These are phyloP conservation scores for Clarias magur DNA, from an alignment of 2,113 vertebrate genomes.

Conservation along the genomic window DNA sequence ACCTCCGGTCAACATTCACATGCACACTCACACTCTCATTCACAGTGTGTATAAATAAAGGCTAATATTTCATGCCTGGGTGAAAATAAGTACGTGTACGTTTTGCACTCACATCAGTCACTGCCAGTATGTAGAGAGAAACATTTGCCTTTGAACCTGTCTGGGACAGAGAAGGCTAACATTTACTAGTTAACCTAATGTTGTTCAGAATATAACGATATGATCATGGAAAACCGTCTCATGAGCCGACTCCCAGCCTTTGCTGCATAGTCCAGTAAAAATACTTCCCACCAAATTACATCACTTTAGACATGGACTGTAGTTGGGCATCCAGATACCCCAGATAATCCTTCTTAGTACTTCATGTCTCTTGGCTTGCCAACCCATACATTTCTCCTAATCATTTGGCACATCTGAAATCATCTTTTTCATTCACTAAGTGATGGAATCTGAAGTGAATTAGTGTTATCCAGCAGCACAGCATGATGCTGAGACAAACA, in stretches of 20 bases:
- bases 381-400: background rate
- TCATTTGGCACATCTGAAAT: conserved; percentile 13
- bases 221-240: background rate
- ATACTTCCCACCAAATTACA: background rate
- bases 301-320: background rate
- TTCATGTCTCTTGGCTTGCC: background rate
- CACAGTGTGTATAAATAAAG: background rate
- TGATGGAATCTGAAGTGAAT: background rate
- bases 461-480: conserved; percentile 13
- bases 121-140: background rate
- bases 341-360: background rate
- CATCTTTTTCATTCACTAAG: background rate
- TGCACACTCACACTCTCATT: too few relatives aligned
- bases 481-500: conserved; percentile 27
- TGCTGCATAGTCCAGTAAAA: background rate
- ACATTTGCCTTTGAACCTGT: background rate
- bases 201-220: background rate
- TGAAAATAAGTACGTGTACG: background rate
- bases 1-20: too few relatives aligned
- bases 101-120: background rate
- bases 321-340: background rate
- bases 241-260: background rate
- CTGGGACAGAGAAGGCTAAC: background rate
- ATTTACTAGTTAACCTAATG: background rate
- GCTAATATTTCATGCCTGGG: background rate